Base-by-base conservation (phyloP, 2,888 invertebrate genomes). In the Sminthurinus aureus region DNA sequence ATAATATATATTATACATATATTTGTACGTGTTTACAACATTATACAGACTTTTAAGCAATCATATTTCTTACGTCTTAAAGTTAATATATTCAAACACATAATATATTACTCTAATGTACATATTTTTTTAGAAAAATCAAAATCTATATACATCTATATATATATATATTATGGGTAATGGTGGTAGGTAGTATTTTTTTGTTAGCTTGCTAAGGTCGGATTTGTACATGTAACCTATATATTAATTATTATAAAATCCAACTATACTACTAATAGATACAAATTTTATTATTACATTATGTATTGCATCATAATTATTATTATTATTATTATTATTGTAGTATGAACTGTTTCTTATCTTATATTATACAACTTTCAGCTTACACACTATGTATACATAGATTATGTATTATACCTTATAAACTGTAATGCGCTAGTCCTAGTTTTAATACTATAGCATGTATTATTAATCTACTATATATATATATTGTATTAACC, bases 11-110 rank as follows among this genome's bases (percentile, higher is more conserved):
- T 4, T 1, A 38, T 38, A 38, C 24, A 69, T 80, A 80, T 80
- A 80, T 80, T 80, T 80, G 71, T 80, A 80, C 80, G 73, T 80
- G 73, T 80, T 80, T 80, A 73, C 80, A 80, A 52, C 52, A 73
- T 80, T 73, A 58, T 74, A 74, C 38, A 74, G 26, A 26, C 24
- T 67, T 6, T 79, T 38, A 79, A 79, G 67, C n/a, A 67, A 76
- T 67, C 58, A 79, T 77, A 22, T 77, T 52, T 15, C 79, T 26
- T 38, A 38, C 38, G 38, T 38, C 38, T 38, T 38, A 38, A 38
- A 38, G 50, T 22, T 20, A 24, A 50, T 22, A 58, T 38, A 18
- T 51, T 76, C 22, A 76, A 22, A 78, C 11, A 22, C 22, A 58
- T 78, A 12, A 51, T 64, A 50, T 20, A 64, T 76, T 24, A 20